Evolutionary conservation across 2,113 vertebrate genomes (phyloP).

Genomic region (Bubo blakistoni): DNA sequence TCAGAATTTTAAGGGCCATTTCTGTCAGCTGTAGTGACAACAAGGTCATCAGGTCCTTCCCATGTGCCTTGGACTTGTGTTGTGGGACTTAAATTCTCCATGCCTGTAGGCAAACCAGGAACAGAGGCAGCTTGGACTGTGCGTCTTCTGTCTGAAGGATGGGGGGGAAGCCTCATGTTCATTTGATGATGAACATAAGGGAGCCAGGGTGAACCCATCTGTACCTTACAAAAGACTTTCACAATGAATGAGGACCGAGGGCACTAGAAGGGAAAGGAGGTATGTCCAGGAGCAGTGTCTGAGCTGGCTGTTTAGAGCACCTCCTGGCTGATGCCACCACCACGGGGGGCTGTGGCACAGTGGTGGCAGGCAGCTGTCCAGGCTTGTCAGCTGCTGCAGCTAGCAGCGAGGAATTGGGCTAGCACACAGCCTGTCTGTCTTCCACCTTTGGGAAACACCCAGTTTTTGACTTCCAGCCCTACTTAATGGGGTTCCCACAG

Average conservation of each 20-base stretch:
- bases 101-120: background rate
- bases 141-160: background rate
- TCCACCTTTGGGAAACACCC: background rate
- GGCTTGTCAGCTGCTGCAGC: background rate
- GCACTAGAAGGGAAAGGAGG: background rate
- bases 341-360: rapidly evolving
- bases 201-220: background rate
- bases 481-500: background rate
- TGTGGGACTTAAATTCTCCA: background rate
- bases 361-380: background rate
- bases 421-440: background rate
- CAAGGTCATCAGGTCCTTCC: background rate
- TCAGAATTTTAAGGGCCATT: background rate
- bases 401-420: background rate
- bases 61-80: background rate
- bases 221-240: background rate
- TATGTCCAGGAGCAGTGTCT: background rate
- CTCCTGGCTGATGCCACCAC: background rate
- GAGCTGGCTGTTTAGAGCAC: background rate
- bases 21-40: background rate
- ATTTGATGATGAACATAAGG: background rate
- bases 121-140: background rate
- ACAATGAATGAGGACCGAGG: background rate
- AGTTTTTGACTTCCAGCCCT: background rate
- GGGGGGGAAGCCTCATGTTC: background rate